Conservation (phyloP, 2,797 vertebrate species). For the Pseudocheirus occidentalis region DNA sequence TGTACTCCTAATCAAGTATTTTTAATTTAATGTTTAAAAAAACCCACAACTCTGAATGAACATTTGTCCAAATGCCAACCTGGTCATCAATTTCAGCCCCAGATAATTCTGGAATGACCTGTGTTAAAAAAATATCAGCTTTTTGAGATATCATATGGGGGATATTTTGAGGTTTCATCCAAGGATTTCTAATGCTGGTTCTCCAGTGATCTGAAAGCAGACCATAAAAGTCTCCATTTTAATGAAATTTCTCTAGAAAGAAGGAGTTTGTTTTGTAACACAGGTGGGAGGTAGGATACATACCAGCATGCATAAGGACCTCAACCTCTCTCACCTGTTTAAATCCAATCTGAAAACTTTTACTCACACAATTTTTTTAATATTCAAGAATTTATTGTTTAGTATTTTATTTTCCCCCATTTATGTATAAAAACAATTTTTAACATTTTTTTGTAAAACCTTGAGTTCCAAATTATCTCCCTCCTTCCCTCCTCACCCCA, state of each 20-base stretch:
- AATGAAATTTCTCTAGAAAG: not conserved
- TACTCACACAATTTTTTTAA: not conserved
- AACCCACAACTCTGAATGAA: not conserved
- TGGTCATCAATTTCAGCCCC: not conserved
- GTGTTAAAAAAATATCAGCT: not conserved
- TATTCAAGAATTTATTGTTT: no score
- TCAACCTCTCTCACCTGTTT: not conserved
- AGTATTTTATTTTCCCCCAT: no score
- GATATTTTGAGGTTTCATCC: not conserved
- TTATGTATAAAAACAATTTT: no score
- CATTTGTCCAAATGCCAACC: not conserved
- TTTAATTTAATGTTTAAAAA: not conserved
- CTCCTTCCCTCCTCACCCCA: no score
- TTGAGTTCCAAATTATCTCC: no score
- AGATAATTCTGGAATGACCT: not conserved
- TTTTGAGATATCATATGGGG: not conserved
- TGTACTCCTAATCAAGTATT: not conserved
- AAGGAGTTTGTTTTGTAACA: not conserved
- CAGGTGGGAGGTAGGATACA: not conserved
- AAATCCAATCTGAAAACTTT: not conserved
- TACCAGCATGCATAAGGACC: not conserved
- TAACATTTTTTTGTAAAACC: no score
- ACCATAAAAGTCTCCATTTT: not conserved
- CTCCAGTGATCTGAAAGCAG: not conserved
- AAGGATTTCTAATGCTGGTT: not conserved